These are phyloP conservation scores for Reinhardtius hippoglossoides DNA, from an alignment of 2,113 vertebrate genomes.

Conservation along the genomic window DNA sequence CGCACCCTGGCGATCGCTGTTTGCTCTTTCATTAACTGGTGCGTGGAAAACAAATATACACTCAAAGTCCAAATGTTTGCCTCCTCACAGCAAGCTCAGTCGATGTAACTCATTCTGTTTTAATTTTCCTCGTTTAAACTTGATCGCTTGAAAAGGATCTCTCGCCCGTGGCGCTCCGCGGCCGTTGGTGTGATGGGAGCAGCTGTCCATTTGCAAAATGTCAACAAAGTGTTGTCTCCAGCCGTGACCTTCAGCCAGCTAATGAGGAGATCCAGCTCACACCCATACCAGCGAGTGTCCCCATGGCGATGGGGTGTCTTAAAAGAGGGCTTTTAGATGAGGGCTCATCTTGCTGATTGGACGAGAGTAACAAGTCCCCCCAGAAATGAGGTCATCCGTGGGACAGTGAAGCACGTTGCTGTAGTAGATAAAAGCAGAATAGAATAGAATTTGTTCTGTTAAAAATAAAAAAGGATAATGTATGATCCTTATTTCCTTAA, in stretches of 20 bases:
- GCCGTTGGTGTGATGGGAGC: constrained; percentile 1
- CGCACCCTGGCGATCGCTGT: constrained; percentile 19
- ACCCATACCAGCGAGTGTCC: constrained; percentile 15
- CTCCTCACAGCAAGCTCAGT: not conserved
- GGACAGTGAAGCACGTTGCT: not conserved
- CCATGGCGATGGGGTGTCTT: constrained; percentile 41
- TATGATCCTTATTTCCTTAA: too few relatives aligned
- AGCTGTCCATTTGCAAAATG: constrained; percentile 64
- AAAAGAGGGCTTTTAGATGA: constrained; percentile 20
- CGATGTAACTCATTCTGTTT: not conserved
- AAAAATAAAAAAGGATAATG: too few relatives aligned
- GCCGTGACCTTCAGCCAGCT: constrained; percentile 59
- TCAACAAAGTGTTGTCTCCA: constrained; percentile 67
- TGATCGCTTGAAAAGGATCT: not conserved
- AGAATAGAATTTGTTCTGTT: too few relatives aligned
- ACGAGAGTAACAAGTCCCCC: constrained; percentile 7
- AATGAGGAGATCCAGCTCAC: constrained; percentile 38
- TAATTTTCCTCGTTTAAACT: not conserved
- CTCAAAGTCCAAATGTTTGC: constrained; percentile 25
- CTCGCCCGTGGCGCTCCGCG: not conserved
- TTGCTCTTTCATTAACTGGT: constrained; percentile 43
- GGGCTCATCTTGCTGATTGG: constrained; percentile 31
- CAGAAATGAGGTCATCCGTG: not conserved
- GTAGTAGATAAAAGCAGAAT: too few relatives aligned
- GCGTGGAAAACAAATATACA: constrained; percentile 7